Percentiles rank a stretch among this genome's conserved stretches.
phyloP scores from a whole-genome alignment of 2,113 vertebrate species.

The Miniopterus natalensis region DNA sequence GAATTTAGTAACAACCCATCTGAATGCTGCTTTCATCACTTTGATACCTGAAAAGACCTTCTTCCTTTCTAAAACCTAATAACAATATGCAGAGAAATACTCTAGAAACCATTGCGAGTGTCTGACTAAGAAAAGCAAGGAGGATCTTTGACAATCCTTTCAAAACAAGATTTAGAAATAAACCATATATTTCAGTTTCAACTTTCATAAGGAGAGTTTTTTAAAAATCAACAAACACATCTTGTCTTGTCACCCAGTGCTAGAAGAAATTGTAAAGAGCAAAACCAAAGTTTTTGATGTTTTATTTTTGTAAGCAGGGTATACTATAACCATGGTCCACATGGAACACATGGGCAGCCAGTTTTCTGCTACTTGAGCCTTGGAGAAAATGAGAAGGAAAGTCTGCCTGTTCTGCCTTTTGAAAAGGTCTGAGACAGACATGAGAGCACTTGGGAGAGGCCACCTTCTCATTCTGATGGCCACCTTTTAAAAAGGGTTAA shows the following conservation, averaged over 20 bases:
- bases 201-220: slow-evolving; percentile 31
- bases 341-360: background rate
- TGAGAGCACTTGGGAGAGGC: background rate
- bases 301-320: slow-evolving; percentile 70
- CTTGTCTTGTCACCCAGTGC: slow-evolving; percentile 36
- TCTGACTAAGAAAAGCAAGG: slow-evolving; percentile 58
- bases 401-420: background rate
- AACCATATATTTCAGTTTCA: slow-evolving; percentile 29
- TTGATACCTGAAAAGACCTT: slow-evolving; percentile 48
- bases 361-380: slow-evolving; percentile 12
- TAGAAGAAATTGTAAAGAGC: slow-evolving; percentile 57
- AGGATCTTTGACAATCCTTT: slow-evolving; percentile 62
- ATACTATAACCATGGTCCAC: slow-evolving; percentile 14
- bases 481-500: slow-evolving; percentile 15
- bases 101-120: slow-evolving; percentile 4
- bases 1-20: slow-evolving; percentile 56
- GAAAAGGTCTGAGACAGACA: slow-evolving; percentile 34
- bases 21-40: slow-evolving; percentile 50
- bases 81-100: slow-evolving; percentile 9
- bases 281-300: slow-evolving; percentile 75
- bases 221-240: background rate
- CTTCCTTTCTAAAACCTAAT: slow-evolving; percentile 5
- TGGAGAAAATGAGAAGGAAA: slow-evolving; percentile 43
- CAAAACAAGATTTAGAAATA: slow-evolving; percentile 61
- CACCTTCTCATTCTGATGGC: background rate